Conservation (phyloP, 2,797 vertebrate species). For the Psittacula derbiana region DNA sequence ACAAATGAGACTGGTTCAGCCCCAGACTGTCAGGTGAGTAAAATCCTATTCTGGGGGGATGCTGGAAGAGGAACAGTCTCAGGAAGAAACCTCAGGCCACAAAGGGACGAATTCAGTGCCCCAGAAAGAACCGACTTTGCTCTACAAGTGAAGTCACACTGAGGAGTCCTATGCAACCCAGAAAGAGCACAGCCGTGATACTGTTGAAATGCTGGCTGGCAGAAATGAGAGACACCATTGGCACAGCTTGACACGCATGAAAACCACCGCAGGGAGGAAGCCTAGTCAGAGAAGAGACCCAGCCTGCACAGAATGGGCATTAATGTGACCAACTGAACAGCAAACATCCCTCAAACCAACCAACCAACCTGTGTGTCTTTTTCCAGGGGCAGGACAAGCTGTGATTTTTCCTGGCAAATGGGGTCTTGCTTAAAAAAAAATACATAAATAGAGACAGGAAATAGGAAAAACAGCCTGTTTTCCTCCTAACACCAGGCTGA, state of each 20-base stretch:
- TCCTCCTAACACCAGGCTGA: background rate
- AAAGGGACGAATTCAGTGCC: background rate
- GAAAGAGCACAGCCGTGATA: background rate
- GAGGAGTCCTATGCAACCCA: background rate
- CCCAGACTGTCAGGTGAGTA: conserved; percentile 65
- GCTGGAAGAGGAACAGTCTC: background rate
- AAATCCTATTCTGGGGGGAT: background rate
- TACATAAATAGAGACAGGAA: conserved; percentile 20
- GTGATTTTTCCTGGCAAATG: conserved; percentile 31
- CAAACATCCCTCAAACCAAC: background rate
- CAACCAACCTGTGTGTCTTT: background rate
- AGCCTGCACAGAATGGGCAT: background rate
- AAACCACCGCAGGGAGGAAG: background rate
- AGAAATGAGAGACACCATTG: background rate
- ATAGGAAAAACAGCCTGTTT: background rate
- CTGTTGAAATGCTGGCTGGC: background rate
- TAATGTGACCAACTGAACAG: background rate
- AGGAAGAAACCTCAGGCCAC: background rate
- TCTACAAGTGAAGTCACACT: background rate
- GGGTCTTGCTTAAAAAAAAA: background rate
- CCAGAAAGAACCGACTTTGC: background rate
- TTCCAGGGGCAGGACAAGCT: background rate
- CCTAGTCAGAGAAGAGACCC: background rate
- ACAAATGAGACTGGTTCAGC: background rate
- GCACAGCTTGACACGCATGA: background rate